Base-by-base conservation (phyloP, 1,140 invertebrate species). In the Temnothorax curvispinosus region DNA sequence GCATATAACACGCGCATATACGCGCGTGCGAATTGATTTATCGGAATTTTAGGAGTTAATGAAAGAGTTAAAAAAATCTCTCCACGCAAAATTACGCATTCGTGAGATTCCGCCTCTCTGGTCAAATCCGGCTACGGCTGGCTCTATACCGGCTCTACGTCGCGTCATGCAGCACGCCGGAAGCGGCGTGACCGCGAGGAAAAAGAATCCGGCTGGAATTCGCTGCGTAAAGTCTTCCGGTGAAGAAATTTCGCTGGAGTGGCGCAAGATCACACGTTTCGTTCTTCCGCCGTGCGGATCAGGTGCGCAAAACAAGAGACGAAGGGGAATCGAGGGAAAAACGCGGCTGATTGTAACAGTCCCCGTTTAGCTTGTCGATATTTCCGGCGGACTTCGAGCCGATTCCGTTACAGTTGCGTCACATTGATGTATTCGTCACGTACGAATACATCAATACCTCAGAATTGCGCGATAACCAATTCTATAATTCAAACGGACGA, bases 181-280 rank as follows among this genome's bases (percentile, higher is more conserved):
- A 84, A 82, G 44, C 76, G 47, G n/a, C 9, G n/a, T 60, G 27
- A 62, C 41, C 27, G 41, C 38, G 41, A 60, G n/a, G 54, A 50
- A 75, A 62, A 21, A 74, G 18, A 84, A 74, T 62, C 52, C 69
- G 32, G 2, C 13, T 84, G 69, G 69, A 84, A 84, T 84, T 74
- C 21, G 54, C 80, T 52, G 27, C 27, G 67, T 60, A 74, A 35
- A 54, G 21, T 2, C 32, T 47, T 62, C 27, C 13, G 35, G 13
- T 3, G 32, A 38, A 35, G 32, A 50, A 71, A 71, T 71, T 71
- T 81, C 62, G 60, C 44, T 27, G 27, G 27, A 27, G 1, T 27
- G 27, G 27, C 27, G 27, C 27, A 1, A 27, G 27, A 27, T 27
- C 27, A 27, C 27, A 1, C 27, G 27, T n/a, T 56, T 9, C 38